Evolutionary conservation across 2,888 invertebrate species (phyloP), one percentile per base, ranked within the genome.

Genomic region (Eupithecia inturbata): DNA sequence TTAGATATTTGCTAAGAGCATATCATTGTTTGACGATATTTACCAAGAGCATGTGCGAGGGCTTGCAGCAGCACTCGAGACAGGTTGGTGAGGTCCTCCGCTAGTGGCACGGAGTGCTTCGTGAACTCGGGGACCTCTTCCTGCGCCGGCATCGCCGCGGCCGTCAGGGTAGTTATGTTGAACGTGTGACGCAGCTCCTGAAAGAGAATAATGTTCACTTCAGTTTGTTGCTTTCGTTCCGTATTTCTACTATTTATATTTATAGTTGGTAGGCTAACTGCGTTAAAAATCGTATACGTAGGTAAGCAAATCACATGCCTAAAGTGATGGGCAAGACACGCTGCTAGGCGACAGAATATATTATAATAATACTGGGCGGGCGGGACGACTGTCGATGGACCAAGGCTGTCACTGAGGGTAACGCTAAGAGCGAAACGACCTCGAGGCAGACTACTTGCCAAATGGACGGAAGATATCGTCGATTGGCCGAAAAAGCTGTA

Each of bases 121-220:
- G 95, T 92, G 90, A 97, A 97, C 81, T 96, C 95, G 0, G 96
- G 96, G 75, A 96, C 91, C 77, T 96, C 96, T 83, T 96, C 96
- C 80, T 96, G 96, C 67, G 96, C 96, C 1, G 97, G 97, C 90
- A 97, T 93, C 81, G 95, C 93, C 67, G 95, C 92, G 67, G 94
- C 94, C 79, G 95, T 94, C 83, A 96, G 88, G 78, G 95, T 94
- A 82, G 96, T 95, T 89, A 97, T 96, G 91, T 96, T 96, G 92
- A 96, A 97, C 73, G 96, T 95, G 86, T 97, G 97, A 73, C 97
- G 95, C 78, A 96, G 88, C 88, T 97, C 97, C 87, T 96, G 95
- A 89, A 57, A 26, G 57, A 16, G 5, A 66, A 22, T 39, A 26
- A 10, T 36, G 9, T 57, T 57, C 4, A 14, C 57, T 26, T 57